Percentiles rank a stretch among this genome's conserved stretches.
phyloP scores from a whole-genome alignment of 1,140 invertebrate genomes.

The Amyelois transitella region DNA sequence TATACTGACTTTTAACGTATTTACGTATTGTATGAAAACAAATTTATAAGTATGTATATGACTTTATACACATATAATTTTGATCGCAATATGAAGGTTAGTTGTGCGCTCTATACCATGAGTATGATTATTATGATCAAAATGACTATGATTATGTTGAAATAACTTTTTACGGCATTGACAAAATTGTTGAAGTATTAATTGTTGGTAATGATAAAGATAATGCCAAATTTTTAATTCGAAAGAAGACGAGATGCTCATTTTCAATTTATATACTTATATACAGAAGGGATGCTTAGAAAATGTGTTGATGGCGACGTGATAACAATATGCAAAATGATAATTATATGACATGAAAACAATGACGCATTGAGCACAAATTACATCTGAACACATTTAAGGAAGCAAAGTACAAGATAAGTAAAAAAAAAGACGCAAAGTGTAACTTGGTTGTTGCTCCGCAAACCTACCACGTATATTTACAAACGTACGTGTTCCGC shows the following conservation, averaged over 20 bases:
- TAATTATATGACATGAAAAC: neutral
- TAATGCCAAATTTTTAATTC: too few relatives aligned
- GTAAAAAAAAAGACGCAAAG: slow-evolving; percentile 30
- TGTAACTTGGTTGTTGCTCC: slow-evolving; percentile 12
- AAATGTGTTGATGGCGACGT: neutral
- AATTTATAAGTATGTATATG: too few relatives aligned
- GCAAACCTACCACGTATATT: neutral
- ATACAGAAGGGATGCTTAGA: too few relatives aligned
- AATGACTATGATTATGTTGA: too few relatives aligned
- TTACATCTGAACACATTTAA: slow-evolving; percentile 64
- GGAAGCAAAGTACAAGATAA: slow-evolving; percentile 50
- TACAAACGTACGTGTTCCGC: neutral
- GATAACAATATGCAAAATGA: neutral
- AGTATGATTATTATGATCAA: neutral
- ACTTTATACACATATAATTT: too few relatives aligned
- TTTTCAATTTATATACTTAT: too few relatives aligned
- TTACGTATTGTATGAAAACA: neutral
- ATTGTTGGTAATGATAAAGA: too few relatives aligned
- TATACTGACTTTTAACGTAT: neutral
- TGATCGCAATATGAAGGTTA: neutral
- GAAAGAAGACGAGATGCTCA: too few relatives aligned
- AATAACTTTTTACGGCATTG: too few relatives aligned
- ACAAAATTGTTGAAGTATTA: too few relatives aligned
- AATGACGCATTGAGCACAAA: slow-evolving; percentile 47
- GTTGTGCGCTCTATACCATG: neutral